Percentiles rank a stretch among this genome's conserved stretches.
These are phyloP conservation scores for Archips xylosteana DNA, from an alignment of 2,888 invertebrate genomes.

Conservation along the genomic window DNA sequence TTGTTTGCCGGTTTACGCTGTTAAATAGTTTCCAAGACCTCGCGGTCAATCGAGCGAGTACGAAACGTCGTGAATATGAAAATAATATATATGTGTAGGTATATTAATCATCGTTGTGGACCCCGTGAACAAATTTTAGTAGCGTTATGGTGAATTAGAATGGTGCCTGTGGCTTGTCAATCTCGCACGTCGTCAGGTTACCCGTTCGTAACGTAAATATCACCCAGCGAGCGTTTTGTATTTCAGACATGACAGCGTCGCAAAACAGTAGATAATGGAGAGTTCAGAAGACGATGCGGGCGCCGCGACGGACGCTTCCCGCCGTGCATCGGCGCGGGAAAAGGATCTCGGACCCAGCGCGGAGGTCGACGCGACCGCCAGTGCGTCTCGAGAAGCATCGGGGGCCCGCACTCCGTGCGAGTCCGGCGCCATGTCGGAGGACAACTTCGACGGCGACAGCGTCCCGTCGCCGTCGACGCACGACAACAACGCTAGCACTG, in stretches of 20 bases:
- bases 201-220: constrained; percentile 83
- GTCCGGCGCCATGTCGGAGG: constrained; percentile 77
- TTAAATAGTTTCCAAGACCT: constrained; percentile 80
- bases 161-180: constrained; percentile 84
- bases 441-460: constrained; percentile 79
- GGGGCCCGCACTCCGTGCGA: constrained; percentile 67
- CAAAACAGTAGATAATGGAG: constrained; percentile 86
- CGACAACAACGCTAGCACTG: constrained; percentile 80
- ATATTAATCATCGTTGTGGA: constrained; percentile 80
- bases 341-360: constrained; percentile 75
- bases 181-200: constrained; percentile 84
- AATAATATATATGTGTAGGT: constrained; percentile 84
- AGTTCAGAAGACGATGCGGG: constrained; percentile 85
- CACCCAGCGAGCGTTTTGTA: constrained; percentile 80
- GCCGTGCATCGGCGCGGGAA: constrained; percentile 85
- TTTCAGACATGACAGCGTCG: constrained; percentile 84
- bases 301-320: constrained; percentile 82
- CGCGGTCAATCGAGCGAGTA: constrained; percentile 71
- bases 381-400: constrained; percentile 66
- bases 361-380: constrained; percentile 75
- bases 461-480: constrained; percentile 79
- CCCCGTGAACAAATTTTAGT: constrained; percentile 79
- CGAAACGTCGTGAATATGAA: constrained; percentile 83
- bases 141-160: constrained; percentile 86
- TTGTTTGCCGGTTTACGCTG: constrained; percentile 86